phyloP scores from a whole-genome alignment of 2,797 vertebrate species.

The Crypturellus tataupa region DNA sequence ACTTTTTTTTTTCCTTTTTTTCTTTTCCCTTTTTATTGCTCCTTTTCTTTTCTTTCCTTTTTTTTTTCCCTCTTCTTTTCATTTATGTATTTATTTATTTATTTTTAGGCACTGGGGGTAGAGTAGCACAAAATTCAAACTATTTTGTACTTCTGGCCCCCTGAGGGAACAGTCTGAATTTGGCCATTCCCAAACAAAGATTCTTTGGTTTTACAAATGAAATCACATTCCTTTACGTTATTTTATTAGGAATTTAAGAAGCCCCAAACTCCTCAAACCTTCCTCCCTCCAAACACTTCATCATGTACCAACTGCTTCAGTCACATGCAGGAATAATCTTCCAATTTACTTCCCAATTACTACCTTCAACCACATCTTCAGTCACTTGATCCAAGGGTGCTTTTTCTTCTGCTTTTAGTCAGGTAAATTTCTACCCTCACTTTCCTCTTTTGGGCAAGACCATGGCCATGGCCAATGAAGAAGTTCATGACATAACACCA shows the following conservation, averaged over 20 bases:
- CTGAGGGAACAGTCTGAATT: background rate
- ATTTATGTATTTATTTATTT: too few relatives aligned
- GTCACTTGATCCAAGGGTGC: background rate
- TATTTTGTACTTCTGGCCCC: background rate
- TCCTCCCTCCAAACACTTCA: background rate
- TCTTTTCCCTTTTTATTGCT: background rate
- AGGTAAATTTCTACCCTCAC: background rate
- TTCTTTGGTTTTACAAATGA: background rate
- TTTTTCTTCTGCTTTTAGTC: background rate
- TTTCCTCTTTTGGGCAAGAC: too few relatives aligned
- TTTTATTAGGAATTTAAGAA: background rate
- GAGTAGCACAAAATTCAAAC: background rate
- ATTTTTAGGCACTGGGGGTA: background rate
- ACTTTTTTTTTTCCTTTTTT: background rate
- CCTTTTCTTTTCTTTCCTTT: background rate
- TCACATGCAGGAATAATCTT: background rate
- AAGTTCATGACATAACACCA: rapidly evolving
- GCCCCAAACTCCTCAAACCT: background rate
- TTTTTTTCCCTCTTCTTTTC: too few relatives aligned
- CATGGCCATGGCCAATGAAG: too few relatives aligned
- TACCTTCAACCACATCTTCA: background rate
- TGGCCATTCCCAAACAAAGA: background rate
- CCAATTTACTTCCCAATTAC: background rate
- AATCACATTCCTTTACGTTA: background rate
- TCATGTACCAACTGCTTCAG: too few relatives aligned